These are phyloP conservation scores for Tenodera sinensis DNA, from an alignment of 2,888 invertebrate genomes.

Conservation along the genomic window DNA sequence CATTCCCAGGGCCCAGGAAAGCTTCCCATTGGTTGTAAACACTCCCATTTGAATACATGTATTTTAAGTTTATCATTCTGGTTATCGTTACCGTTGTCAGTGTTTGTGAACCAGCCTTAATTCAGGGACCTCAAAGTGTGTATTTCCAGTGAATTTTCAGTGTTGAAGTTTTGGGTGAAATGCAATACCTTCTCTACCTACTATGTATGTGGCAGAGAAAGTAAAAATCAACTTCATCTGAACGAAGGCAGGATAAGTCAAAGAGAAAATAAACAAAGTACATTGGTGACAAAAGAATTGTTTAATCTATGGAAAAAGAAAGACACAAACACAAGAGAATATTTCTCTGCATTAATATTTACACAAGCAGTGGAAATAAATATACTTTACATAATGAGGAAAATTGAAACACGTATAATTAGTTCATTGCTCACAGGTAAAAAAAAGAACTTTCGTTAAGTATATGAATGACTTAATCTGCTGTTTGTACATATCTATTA, in stretches of 20 bases:
- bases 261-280: neutral
- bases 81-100: too few species aligned
- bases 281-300: neutral
- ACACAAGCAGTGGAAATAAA: neutral
- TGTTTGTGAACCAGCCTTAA: too few species aligned
- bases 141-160: too few species aligned
- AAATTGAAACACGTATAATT: neutral
- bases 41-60: too few species aligned
- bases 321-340: neutral
- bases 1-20: too few species aligned
- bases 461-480: neutral
- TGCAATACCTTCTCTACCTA: too few species aligned
- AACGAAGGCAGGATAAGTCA: neutral
- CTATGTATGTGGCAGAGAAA: too few species aligned
- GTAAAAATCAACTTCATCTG: neutral
- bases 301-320: neutral
- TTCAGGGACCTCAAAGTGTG: too few species aligned
- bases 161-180: too few species aligned
- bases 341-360: neutral
- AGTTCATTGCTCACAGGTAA: neutral
- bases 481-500: neutral
- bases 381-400: neutral
- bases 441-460: neutral
- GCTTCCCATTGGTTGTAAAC: too few species aligned
- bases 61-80: too few species aligned